phyloP scores from a whole-genome alignment of 35 echinoderm and acorn worm genomes.

The Heliocidaris tuberculata region DNA sequence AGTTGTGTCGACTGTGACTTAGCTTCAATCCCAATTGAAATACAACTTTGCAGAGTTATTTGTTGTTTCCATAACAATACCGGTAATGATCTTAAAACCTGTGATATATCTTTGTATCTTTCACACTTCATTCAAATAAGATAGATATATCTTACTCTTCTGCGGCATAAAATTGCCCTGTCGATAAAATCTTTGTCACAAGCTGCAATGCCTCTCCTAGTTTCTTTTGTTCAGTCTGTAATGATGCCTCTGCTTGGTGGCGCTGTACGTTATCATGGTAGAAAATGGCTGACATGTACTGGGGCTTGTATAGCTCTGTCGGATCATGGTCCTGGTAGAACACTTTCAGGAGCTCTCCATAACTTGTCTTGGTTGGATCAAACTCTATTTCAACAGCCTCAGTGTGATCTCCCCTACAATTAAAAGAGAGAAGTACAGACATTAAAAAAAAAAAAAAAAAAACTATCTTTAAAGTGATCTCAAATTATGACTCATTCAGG shows the following conservation, averaged over 20 bases:
- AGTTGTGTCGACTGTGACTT: too few species aligned
- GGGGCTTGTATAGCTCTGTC: slow-evolving; percentile 55
- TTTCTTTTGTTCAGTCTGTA: slow-evolving; percentile 48
- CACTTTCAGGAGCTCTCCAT: slow-evolving; percentile 50
- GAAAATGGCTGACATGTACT: slow-evolving; percentile 90
- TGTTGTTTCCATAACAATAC: too few species aligned
- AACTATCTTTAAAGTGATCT: too few species aligned
- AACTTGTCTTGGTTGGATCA: slow-evolving; percentile 62
- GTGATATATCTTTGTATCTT: background rate
- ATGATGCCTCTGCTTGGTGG: slow-evolving; percentile 55
- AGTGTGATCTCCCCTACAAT: slow-evolving; percentile 76
- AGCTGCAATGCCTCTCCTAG: slow-evolving; percentile 32
- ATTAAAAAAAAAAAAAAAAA: too few species aligned
- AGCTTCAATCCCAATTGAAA: too few species aligned
- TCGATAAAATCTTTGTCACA: slow-evolving; percentile 68
- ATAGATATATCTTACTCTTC: slow-evolving; percentile 66
- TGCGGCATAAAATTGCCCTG: slow-evolving; percentile 68
- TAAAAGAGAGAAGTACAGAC: background rate
- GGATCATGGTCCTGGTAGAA: slow-evolving; percentile 80
- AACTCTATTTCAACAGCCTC: slow-evolving; percentile 84
- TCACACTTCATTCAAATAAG: too few species aligned
- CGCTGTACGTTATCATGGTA: slow-evolving; percentile 71
- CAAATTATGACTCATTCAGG: background rate
- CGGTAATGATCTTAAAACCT: too few species aligned
- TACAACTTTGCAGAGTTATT: too few species aligned